Evolutionary conservation across 2,888 invertebrate genomes (phyloP), one percentile per base, ranked within the genome.

Genomic region (Piscicola geometra): DNA sequence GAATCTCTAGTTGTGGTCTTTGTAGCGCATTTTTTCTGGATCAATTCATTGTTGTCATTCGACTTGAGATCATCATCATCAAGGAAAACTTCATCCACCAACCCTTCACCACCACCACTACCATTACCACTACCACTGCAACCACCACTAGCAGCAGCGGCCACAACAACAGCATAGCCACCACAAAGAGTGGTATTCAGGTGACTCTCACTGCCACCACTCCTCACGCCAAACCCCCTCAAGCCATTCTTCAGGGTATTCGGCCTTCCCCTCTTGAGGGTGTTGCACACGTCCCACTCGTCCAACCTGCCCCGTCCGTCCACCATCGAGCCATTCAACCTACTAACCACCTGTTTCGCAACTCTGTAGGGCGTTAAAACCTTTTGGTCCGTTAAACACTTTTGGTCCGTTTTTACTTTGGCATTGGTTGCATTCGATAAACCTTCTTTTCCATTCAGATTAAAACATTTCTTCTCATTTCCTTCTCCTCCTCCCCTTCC

Each of bases 191-290:
- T 25, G 3, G 3, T 5, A 56, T 21, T 56, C 25, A 56, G 5
- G 25, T 21, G n/a, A 21, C 60, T n/a, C 25, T 56, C 60, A 56
- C 60, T 56, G 60, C 60, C 60, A 18, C 21, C 21, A 56, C n/a
- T 56, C 3, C 60, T 5, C 21, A 56, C 5, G 60, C 60, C 60
- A 5, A 41, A 41, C 41, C 41, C 5, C 52, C 33, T 64, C 21
- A 73, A 35, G 30, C 73, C 73, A 64, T 73, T 73, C 30, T 41
- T 64, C n/a, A 73, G 25, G 0, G 73, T 64, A 25, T 73, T 73
- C 1, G 73, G 73, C 36, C 64, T 18, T 12, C 73, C 73, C 1
- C 73, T 32, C 21, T 35, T 56, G 3, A 73, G 70, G 25, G 47
- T 70, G 41, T 47, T 70, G 35, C 25, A n/a, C 36, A 28, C 33